phyloP scores from a whole-genome alignment of 2,888 invertebrate species.

The Rhodophaea formosa region DNA sequence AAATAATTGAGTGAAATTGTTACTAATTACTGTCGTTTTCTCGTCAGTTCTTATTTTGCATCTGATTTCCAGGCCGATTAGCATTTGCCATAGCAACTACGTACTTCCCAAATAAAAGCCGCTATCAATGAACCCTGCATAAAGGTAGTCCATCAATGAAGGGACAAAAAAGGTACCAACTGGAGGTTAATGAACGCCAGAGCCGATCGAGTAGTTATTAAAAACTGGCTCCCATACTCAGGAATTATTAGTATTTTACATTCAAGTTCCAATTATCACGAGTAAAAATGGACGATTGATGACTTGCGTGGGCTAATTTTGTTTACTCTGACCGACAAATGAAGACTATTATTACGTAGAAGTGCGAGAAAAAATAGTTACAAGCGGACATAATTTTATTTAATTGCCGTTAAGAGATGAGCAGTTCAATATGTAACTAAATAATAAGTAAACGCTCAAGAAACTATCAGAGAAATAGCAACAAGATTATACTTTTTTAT shows the following conservation, averaged over 20 bases:
- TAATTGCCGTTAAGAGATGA: not conserved
- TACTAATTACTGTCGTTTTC: too few relatives aligned
- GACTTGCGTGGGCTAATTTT: conserved; percentile 8
- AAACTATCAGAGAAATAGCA: too few relatives aligned
- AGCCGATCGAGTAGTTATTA: conserved; percentile 18
- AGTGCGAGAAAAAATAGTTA: conserved; percentile 9
- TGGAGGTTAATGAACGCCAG: conserved; percentile 18
- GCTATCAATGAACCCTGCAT: conserved; percentile 9
- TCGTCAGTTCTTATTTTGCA: not conserved
- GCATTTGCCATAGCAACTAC: conserved; percentile 3
- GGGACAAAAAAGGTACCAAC: conserved; percentile 15
- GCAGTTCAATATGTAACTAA: too few relatives aligned
- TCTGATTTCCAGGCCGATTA: not conserved
- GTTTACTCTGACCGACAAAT: conserved; percentile 3
- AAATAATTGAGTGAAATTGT: too few relatives aligned
- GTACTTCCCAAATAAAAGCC: conserved; percentile 3
- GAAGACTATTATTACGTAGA: not conserved
- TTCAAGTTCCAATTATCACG: conserved; percentile 15
- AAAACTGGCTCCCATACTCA: conserved; percentile 17
- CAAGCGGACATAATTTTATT: not conserved
- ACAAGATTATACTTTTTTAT: too few relatives aligned
- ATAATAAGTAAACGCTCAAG: too few relatives aligned
- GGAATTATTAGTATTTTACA: conserved; percentile 17
- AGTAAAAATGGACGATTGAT: conserved; percentile 12
- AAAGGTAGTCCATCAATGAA: conserved; percentile 17